Percentiles rank a stretch among this genome's conserved stretches.
These are phyloP conservation scores for Onthophagus sagittarius DNA, from an alignment of 2,888 invertebrate genomes.

Conservation along the genomic window DNA sequence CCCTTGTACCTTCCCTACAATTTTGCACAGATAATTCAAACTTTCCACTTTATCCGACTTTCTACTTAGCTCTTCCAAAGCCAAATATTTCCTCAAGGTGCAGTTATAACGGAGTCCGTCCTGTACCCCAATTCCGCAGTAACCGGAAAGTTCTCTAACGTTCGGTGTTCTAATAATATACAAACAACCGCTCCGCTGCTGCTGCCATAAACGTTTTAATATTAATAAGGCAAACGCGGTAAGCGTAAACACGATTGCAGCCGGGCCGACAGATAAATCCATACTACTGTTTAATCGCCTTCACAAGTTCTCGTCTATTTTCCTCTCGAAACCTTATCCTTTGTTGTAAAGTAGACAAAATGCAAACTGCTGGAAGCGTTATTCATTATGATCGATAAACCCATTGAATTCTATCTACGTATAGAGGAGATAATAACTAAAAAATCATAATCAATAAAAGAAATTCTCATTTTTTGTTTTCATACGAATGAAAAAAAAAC, in stretches of 20 bases:
- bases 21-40: not conserved
- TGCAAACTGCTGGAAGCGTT: not conserved
- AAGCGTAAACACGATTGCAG: not conserved
- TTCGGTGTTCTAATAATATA: not conserved
- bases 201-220: not conserved
- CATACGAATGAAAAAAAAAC: not conserved
- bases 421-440: not conserved
- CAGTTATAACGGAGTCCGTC: not conserved
- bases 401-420: not conserved
- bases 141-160: not conserved
- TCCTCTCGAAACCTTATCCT: not conserved
- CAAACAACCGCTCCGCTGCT: not conserved
- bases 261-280: not conserved
- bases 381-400: not conserved
- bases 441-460: too few species aligned
- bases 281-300: not conserved
- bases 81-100: not conserved
- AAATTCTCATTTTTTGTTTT: too few species aligned
- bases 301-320: not conserved
- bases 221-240: not conserved
- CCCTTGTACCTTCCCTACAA: not conserved
- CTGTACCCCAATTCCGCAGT: not conserved
- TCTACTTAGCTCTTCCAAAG: not conserved
- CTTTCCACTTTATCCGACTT: not conserved
- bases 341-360: not conserved